Evolutionary conservation across 2,113 vertebrate genomes (phyloP).

Genomic region (Dicrurus megarhynchus): DNA sequence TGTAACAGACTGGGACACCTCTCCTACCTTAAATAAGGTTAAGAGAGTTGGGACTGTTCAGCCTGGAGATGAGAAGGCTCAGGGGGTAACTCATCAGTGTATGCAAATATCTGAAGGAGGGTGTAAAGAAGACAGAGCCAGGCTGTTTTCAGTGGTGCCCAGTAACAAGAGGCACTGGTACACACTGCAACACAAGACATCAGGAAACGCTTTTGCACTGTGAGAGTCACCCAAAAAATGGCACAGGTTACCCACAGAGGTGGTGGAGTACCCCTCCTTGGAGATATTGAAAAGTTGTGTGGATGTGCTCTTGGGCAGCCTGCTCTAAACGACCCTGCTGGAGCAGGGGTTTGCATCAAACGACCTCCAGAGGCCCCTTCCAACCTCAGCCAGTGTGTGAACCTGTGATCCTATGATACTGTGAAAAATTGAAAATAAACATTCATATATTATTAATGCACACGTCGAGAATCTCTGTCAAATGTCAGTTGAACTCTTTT

Average conservation of each 20-base stretch:
- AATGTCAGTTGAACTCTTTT: neutral
- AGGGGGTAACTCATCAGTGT: too few relatives aligned
- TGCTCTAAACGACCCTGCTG: neutral
- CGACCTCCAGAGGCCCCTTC: neutral
- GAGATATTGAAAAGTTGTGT: neutral
- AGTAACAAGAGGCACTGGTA: neutral
- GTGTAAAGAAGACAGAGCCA: neutral
- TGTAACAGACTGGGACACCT: neutral
- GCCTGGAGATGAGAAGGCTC: neutral
- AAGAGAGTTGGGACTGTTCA: neutral
- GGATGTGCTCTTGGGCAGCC: neutral
- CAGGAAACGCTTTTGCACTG: neutral
- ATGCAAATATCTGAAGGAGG: neutral
- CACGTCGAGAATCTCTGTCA: neutral
- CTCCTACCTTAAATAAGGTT: fast-evolving
- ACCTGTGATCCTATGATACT: neutral
- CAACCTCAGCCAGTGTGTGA: neutral
- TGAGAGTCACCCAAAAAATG: neutral
- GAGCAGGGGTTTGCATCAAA: neutral
- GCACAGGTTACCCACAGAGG: neutral
- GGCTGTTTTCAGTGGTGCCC: neutral
- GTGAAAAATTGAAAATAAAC: neutral
- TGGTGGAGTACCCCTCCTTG: neutral
- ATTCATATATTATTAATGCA: neutral
- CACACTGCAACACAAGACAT: neutral